Evolutionary conservation across 1,140 invertebrate genomes (phyloP), one percentile per base, ranked within the genome.

Genomic region (Paramacrobiotus metropolitanus): DNA sequence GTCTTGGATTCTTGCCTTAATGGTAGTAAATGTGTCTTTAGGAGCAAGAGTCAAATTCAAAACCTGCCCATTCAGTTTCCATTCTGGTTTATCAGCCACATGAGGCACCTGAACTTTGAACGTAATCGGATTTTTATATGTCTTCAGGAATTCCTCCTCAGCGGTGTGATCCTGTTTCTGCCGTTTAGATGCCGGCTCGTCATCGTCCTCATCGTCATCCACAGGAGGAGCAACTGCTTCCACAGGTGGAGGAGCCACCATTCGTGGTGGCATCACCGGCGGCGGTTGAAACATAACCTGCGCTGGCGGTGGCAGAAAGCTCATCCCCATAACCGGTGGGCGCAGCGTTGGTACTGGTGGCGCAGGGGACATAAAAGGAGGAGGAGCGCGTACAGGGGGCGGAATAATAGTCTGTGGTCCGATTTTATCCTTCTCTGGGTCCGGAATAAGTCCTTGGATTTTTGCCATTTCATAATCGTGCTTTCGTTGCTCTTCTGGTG

Each of bases 11-110:
- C 86, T 83, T 1, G 82, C 81, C 74, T 97, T 98, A 59, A 98
- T 78, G 24, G 82, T 82, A 31, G 85, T 65, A 67, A 80, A 76
- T 1, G 80, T 78, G 65, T 95, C 87, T 2, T 79, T 80, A 2
- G 90, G 74, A 40, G 86, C 81, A 65, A 97, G 69, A 1, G 82
- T 83, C 29, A 93, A 77, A 21, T 77, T 79, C 59, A 97, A 72
- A 48, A 82, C 79, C 72, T 96, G 91, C 1, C 94, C 94, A 71
- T 86, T 86, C n/a, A 97, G 75, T 66, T 88, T 87, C 91, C 91
- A 96, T 78, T 97, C 93, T 0, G 85, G 75, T 69, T 94, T 93
- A 66, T 96, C 89, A 0, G 83, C 77, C 69, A 84, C 79, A 31
- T 70, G 72, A 1, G 92, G 91, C 2, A 92, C 80, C 61, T 78